These are phyloP conservation scores for Melipona beecheii DNA, from an alignment of 2,888 invertebrate genomes.

Conservation along the genomic window DNA sequence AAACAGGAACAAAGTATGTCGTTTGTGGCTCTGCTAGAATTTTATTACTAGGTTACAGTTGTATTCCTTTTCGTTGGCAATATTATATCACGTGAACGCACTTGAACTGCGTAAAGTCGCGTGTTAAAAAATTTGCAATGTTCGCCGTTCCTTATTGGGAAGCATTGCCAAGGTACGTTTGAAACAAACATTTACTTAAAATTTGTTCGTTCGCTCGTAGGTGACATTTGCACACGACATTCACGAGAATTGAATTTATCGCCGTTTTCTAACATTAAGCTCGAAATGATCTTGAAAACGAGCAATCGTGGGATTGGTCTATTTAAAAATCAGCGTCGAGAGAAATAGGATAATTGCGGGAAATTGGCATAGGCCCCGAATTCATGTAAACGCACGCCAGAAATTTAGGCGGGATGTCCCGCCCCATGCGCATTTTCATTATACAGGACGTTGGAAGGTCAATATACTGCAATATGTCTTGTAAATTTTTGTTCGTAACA, in stretches of 20 bases:
- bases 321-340: constrained; percentile 38
- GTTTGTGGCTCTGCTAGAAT: not conserved
- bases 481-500: not conserved
- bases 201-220: not conserved
- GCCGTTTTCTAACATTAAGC: too few species aligned
- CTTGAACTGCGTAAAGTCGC: not conserved
- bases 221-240: not conserved
- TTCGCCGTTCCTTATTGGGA: constrained; percentile 65
- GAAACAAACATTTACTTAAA: not conserved
- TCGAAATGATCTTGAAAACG: not conserved
- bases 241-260: not conserved
- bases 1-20: not conserved
- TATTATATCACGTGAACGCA: not conserved
- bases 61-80: not conserved
- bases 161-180: constrained; percentile 62
- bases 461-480: not conserved
- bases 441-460: not conserved
- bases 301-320: not conserved
- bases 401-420: constrained; percentile 57
- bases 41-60: not conserved
- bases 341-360: constrained; percentile 18
- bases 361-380: constrained; percentile 49
- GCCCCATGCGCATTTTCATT: constrained; percentile 23
- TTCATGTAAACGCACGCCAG: constrained; percentile 50
- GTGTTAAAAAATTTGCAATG: constrained; percentile 52